Evolutionary conservation across 2,888 invertebrate species (phyloP), one percentile per base, ranked within the genome.

Genomic region (Folsomia manolachei): DNA sequence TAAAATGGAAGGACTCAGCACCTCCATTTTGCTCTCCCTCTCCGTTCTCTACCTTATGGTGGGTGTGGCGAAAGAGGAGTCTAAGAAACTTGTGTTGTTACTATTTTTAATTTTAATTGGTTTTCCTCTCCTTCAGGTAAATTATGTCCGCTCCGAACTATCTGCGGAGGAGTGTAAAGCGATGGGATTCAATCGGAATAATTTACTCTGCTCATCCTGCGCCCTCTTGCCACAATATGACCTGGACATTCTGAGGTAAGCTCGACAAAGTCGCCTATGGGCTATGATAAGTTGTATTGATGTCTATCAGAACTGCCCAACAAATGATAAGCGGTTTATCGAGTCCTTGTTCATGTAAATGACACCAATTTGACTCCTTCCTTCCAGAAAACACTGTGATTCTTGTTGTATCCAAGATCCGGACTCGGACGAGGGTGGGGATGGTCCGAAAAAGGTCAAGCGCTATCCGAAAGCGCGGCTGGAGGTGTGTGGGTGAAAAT

Each of bases 401-500:
- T 52, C 64, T 24, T 77, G 79, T 68, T 79, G 79, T 56, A 53
- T 56, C 21, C 19, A 21, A 21, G 56, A 56, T 21, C n/a, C 56
- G 7, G 56, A 56, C 56, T 39, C 39, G 1, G 63, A 21, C 19
- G 63, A 64, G 51, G 68, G 63, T 2, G 61, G 87, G 39, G 87
- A 88, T 4, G 87, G 88, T 1, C 87, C 62, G 21, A 53, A 56
- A 87, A 56, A 87, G 14, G 82, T 84, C 1, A 91, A 91, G 85
- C 90, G 90, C 72, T 98, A 95, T 84, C 92, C 96, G 0, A 92
- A 90, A 83, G 98, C 97, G 0, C 89, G 94, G 72, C 86, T 99
- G 60, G 95, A 97, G 87, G 96, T 98, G 4, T 99, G 98, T 83
- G 96, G 96, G 67, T 99, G 98, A 85, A 98, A 98, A 87, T 95